Base-by-base conservation (phyloP, 2,888 invertebrate genomes). In the Rotaria macrura region DNA sequence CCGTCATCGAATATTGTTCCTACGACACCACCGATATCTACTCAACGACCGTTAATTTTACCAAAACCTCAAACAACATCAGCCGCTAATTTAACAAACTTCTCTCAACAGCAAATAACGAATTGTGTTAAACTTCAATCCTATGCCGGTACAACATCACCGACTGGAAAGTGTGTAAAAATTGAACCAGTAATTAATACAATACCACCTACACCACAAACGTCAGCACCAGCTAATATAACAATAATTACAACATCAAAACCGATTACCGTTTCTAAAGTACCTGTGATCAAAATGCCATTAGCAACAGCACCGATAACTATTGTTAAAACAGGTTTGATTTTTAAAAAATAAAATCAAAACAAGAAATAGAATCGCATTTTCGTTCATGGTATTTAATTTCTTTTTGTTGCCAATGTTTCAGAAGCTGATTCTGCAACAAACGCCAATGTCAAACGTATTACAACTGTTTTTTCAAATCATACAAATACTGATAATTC, bases 281-380 rank as follows among this genome's bases (percentile, higher is more conserved):
- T 79, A 43, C 79, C 79, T 40, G 25, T 79, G 43, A 79, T 79
- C 79, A 79, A 79, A 43, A 79, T 79, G 79, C 79, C 79, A 79
- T 40, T 43, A 43, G 10, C 65, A 34, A 20, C 65, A 34, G n/a
- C 79, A 43, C 79, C 40, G n/a, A 25, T 79, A n/a, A 79, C 79
- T 2, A 9, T 79, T n/a, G 79, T 79, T 25, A 79, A 79, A 43
- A 43, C 79, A 79, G 79, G 79, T 79, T 14, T 10, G 7, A 47
- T 47, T 47, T 47, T 47, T 47, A 29, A 34, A 65, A 65, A 52
- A 12, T 17, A 5, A 34, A 29, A 23, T 23, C 25, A 17, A 23
- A 54, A 23, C 0, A n/a, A n/a, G n/a, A n/a, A n/a, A n/a, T n/a
- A n/a, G n/a, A n/a, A n/a, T n/a, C n/a, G n/a, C n/a, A n/a, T n/a